Base-by-base conservation (phyloP, 2,888 invertebrate species). In the Drosophila mayaguana region DNA sequence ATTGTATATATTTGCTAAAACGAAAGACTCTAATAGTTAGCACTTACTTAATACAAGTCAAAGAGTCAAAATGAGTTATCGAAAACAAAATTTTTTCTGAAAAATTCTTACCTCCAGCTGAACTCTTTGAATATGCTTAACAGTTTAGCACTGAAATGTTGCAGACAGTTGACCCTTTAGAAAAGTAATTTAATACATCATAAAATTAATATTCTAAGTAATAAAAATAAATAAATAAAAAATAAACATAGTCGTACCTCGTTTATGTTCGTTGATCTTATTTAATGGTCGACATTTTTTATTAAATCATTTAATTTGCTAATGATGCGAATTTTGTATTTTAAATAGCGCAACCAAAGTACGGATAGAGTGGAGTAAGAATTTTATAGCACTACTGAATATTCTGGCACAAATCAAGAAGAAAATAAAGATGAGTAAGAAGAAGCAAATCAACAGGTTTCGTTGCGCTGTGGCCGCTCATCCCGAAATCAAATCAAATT, bases 291-390 rank as follows among this genome's bases (percentile, higher is more conserved):
- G 54, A 34, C 34, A 50, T 43, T 20, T 57, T 73, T 78, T 45
- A 59, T 68, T 63, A 61, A 57, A 68, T 80, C 67, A 68, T 65
- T 67, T 63, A 66, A 76, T 72, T 78, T 72, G 76, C 65, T 78
- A 80, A 80, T 78, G 80, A 63, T 61, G 34, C 45, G 34, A 75
- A 74, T 57, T 63, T 69, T 34, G 36, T 54, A 53, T 75, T 50
- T 75, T 79, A 66, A 75, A 59, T 70, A 46, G 57, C 51, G 65
- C 66, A 53, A 16, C 45, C 32, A 22, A 42, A 50, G 14, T 32
- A n/a, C 7, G 28, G 54, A n/a, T 8, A 3, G 8, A 32, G 48
- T 38, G 50, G 11, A 32, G 14, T 25, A 46, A 42, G 48, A 60
- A 12, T 63, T 75, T 63, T 56, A 75, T 67, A 14, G 62, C 40